phyloP scores from a whole-genome alignment of 2,113 vertebrate genomes.

The Marcusenius ussheri region DNA sequence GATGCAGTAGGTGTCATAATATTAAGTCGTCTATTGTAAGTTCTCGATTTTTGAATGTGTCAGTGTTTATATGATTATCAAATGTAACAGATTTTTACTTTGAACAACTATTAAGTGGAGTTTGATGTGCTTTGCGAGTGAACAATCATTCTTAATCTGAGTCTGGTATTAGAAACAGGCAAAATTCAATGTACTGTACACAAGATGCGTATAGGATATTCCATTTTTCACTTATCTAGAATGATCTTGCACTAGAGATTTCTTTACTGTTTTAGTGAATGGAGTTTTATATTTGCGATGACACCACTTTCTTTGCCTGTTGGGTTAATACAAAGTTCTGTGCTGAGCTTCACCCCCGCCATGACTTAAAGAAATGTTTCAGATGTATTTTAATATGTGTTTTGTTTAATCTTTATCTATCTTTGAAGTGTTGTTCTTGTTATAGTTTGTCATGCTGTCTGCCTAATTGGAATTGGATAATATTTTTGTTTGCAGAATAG shows the following conservation, averaged over 20 bases:
- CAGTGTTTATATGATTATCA: not conserved
- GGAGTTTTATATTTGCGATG: not conserved
- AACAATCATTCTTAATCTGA: conserved; percentile 39
- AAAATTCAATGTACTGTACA: not conserved
- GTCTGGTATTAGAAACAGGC: not conserved
- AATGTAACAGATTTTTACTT: not conserved
- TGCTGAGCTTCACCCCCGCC: not conserved
- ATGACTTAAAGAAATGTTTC: conserved; percentile 12
- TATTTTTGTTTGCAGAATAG: conserved; percentile 49
- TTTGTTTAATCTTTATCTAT: conserved; percentile 35
- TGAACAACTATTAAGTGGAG: not conserved
- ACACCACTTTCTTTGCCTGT: not conserved
- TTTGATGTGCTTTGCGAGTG: conserved; percentile 23
- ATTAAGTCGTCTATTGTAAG: not conserved
- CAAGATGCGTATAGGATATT: not conserved
- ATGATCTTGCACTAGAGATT: not conserved
- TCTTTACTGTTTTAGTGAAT: not conserved
- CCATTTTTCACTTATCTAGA: not conserved
- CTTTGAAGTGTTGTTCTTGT: conserved; percentile 35
- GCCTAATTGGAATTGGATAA: conserved; percentile 50
- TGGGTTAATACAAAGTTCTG: not conserved
- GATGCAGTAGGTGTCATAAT: not conserved
- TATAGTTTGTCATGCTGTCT: conserved; percentile 52
- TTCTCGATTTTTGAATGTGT: not conserved
- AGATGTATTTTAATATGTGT: conserved; percentile 53